These are phyloP conservation scores for Lonchura striata DNA, from an alignment of 2,113 vertebrate species.

Conservation along the genomic window DNA sequence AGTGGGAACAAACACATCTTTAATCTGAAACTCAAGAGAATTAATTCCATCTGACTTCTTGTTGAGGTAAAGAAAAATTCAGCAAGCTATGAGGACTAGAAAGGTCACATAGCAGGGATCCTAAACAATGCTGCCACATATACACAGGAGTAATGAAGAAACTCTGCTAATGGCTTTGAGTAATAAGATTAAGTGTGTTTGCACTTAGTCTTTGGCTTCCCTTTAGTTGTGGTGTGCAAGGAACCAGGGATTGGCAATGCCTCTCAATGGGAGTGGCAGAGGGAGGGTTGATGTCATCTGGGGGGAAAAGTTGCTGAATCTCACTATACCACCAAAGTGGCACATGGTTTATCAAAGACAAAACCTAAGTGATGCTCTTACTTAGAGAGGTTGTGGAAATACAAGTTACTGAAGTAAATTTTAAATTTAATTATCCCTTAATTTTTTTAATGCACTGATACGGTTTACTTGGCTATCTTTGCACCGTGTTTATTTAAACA, in stretches of 20 bases:
- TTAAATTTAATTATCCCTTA: not conserved
- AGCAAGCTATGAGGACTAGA: fast-evolving
- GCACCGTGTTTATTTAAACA: not conserved
- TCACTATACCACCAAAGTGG: not conserved
- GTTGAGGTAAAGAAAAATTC: not conserved
- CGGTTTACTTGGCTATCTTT: not conserved
- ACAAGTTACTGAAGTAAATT: not conserved
- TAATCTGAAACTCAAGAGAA: not conserved
- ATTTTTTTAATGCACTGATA: not conserved
- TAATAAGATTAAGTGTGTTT: not conserved
- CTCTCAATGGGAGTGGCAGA: not conserved
- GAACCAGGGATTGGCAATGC: not conserved
- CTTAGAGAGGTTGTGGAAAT: not conserved
- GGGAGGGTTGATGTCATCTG: fast-evolving
- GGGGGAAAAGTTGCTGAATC: not conserved
- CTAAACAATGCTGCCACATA: not conserved
- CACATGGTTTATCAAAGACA: not conserved
- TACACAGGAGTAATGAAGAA: not conserved
- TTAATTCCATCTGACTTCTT: not conserved
- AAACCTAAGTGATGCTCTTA: not conserved
- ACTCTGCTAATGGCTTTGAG: not conserved
- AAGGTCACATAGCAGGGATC: not conserved
- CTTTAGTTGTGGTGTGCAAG: not conserved
- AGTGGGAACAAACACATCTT: not conserved
- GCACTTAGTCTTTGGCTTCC: not conserved